phyloP scores from a whole-genome alignment of 2,113 vertebrate genomes.

The Hyaena hyaena region DNA sequence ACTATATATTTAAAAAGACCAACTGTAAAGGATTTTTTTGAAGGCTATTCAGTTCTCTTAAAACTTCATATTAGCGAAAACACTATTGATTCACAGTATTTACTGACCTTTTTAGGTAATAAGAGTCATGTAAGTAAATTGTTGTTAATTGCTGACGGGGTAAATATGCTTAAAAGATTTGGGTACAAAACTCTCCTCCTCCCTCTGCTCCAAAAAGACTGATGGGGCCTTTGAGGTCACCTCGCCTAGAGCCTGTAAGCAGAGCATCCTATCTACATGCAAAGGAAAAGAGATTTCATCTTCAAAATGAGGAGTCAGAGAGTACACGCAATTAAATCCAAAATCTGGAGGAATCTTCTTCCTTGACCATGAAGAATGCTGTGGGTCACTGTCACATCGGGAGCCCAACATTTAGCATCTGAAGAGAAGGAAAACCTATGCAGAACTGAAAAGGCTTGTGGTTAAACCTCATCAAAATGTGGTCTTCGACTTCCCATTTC shows the following conservation, averaged over 20 bases:
- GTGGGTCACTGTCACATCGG: neutral
- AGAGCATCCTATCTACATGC: neutral
- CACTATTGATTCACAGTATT: slow-evolving; percentile 9
- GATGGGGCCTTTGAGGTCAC: neutral
- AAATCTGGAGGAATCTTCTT: neutral
- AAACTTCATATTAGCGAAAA: slow-evolving; percentile 45
- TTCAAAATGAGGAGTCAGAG: neutral
- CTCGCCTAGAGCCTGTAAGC: neutral
- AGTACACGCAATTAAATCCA: neutral
- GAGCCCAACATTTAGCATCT: neutral
- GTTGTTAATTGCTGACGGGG: neutral
- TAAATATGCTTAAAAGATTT: slow-evolving; percentile 12
- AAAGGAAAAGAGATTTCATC: neutral
- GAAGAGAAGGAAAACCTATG: slow-evolving; percentile 53
- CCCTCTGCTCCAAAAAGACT: neutral
- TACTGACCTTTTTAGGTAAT: slow-evolving; percentile 9
- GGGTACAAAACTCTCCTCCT: slow-evolving; percentile 3
- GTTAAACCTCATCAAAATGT: slow-evolving; percentile 75
- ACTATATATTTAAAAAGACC: slow-evolving; percentile 8
- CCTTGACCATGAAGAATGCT: slow-evolving; percentile 38
- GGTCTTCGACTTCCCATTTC: slow-evolving; percentile 73
- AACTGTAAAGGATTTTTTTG: slow-evolving; percentile 21
- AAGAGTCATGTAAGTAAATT: slow-evolving; percentile 3
- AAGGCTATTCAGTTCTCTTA: neutral
- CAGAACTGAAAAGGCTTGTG: slow-evolving; percentile 70